Base-by-base conservation (phyloP, 1,140 invertebrate genomes). In the Leptinotarsa texana region DNA sequence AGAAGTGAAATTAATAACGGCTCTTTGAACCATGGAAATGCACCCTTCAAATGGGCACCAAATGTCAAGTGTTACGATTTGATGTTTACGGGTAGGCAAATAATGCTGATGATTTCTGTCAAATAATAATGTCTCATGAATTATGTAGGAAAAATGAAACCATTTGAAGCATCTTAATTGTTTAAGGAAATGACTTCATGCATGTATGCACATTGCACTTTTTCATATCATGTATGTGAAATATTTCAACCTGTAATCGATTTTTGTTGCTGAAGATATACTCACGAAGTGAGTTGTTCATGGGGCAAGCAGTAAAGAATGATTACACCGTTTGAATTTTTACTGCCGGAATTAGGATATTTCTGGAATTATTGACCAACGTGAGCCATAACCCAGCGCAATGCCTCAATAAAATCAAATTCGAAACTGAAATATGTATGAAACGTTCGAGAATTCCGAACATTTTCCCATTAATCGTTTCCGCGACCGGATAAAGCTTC, bases 391-490 rank as follows among this genome's bases (percentile, higher is more conserved):
- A 70, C 42, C n/a, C 22, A n/a, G 2, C 1, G 69, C 3, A 22
- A 57, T 33, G 69, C 33, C 8, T 13, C 51, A 70, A 70, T 70
- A 70, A 70, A 70, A 61, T 61, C 49, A 48, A 51, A 70, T 51
- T 70, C 22, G 11, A 70, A 57, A 57, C 69, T 70, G 48, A 61
- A 70, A 70, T 70, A 70, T 70, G 69, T 61, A 70, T 70, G 51
- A 61, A 65, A 33, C 63, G 63, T 27, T n/a, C 3, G 15, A n/a
- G 69, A 48, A 57, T 57, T 57, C 51, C 51, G n/a, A 57, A 57
- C 15, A 57, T 57, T 15, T 42, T 42, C 33, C 33, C 33, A 42
- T 42, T 42, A 42, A 42, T 42, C 33, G 8, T 8, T 42, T 42
- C 8, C 8, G 33, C 33, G 33, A 3, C 8, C 33, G 11, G 8